phyloP scores from a whole-genome alignment of 2,113 vertebrate genomes.

The Clarias magur region DNA sequence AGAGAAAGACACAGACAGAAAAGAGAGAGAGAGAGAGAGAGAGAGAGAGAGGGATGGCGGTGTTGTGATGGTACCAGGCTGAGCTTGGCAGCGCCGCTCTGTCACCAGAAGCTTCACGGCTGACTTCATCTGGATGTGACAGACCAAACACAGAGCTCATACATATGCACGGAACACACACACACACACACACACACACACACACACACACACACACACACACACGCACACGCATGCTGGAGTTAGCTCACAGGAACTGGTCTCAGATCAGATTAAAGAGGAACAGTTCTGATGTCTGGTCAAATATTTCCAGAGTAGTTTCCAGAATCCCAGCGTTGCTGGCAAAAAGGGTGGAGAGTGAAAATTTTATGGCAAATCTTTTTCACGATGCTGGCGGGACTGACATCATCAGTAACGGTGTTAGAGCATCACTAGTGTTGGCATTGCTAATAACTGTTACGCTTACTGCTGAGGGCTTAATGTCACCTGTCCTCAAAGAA shows the following conservation, averaged over 20 bases:
- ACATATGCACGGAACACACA: not conserved
- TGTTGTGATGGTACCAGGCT: not conserved
- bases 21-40: not conserved
- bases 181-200: no score
- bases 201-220: no score
- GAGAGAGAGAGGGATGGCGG: not conserved
- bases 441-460: no score
- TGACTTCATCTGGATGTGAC: not conserved
- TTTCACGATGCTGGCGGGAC: no score
- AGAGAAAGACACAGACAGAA: not conserved
- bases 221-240: not conserved
- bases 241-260: not conserved
- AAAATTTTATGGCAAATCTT: no score
- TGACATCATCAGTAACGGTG: no score
- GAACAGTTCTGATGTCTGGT: not conserved
- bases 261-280: not conserved
- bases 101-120: slow-evolving; percentile 1
- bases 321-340: no score
- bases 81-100: not conserved
- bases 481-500: no score
- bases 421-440: no score
- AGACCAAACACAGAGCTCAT: not conserved
- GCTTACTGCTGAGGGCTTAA: no score
- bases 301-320: no score
- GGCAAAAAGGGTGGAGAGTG: no score